Evolutionary conservation across 2,113 vertebrate species (phyloP).

Genomic region (Lathamus discolor): DNA sequence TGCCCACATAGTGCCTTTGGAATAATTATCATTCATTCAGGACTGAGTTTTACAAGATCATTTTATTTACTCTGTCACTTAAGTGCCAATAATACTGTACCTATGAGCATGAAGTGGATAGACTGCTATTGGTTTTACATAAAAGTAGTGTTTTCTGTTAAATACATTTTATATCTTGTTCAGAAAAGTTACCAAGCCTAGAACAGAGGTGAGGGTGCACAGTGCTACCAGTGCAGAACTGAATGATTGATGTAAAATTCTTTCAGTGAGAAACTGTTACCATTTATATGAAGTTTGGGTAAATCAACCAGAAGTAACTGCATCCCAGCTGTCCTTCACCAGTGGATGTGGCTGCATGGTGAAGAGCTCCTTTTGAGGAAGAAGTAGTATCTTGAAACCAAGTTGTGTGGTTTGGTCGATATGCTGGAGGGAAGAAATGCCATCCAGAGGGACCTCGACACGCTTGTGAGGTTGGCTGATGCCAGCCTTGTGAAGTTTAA

Average conservation of each 20-base stretch:
- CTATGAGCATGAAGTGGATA: not conserved
- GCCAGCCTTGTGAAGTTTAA: no score
- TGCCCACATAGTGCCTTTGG: not conserved
- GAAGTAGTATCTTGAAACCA: not conserved
- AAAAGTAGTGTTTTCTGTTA: not conserved
- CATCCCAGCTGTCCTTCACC: not conserved
- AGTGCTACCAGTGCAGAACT: not conserved
- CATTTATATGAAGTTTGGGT: not conserved
- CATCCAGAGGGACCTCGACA: no score
- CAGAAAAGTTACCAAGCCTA: not conserved
- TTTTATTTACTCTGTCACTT: constrained; percentile 20
- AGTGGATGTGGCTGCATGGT: not conserved
- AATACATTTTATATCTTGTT: not conserved
- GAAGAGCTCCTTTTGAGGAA: not conserved
- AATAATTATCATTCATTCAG: not conserved
- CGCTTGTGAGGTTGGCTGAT: no score
- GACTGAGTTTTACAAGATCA: not conserved
- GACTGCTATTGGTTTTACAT: not conserved
- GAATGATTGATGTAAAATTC: not conserved
- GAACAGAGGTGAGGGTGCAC: not conserved
- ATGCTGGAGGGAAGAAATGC: no score
- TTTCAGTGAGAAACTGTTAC: not conserved
- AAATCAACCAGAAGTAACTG: not conserved
- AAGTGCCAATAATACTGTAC: not conserved
- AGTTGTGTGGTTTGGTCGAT: no score